Evolutionary conservation across 2,888 invertebrate genomes (phyloP).

Genomic region (Ormyrus rosae): DNA sequence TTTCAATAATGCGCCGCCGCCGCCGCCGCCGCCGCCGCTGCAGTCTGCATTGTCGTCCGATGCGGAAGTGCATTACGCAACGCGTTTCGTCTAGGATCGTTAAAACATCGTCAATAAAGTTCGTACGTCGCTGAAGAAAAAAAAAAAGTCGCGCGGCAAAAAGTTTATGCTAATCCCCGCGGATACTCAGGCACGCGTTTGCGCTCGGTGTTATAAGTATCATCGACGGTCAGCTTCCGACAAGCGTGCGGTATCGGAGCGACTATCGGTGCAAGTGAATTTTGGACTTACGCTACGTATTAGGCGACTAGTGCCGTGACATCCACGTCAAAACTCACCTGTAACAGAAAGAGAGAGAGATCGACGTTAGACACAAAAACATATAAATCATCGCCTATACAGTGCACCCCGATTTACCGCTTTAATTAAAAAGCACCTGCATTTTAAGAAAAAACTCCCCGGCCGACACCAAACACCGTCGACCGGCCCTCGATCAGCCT

Average conservation of each 20-base stretch:
- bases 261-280: no score
- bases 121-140: constrained; percentile 1
- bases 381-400: no score
- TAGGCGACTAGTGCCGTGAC: not conserved
- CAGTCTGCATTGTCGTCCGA: constrained; percentile 16
- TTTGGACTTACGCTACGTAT: constrained; percentile 16
- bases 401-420: no score
- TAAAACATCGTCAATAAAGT: constrained; percentile 44
- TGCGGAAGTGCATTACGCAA: constrained; percentile 42
- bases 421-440: no score
- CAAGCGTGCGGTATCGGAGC: not conserved
- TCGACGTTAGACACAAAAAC: no score
- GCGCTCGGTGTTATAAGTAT: constrained; percentile 12
- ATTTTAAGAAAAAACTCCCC: no score
- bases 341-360: constrained; percentile 24
- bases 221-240: constrained; percentile 25
- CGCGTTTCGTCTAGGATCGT: constrained; percentile 36
- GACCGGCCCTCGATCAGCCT: no score
- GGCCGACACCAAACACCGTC: constrained; percentile 7
- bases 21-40: not conserved
- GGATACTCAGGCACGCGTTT: not conserved
- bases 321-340: constrained; percentile 38
- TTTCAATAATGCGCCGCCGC: not conserved
- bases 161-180: constrained; percentile 28
- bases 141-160: constrained; percentile 10